Percentiles rank a stretch among this genome's conserved stretches.
Evolutionary conservation across 2,113 vertebrate species (phyloP).

Genomic region (Rattus rattus): DNA sequence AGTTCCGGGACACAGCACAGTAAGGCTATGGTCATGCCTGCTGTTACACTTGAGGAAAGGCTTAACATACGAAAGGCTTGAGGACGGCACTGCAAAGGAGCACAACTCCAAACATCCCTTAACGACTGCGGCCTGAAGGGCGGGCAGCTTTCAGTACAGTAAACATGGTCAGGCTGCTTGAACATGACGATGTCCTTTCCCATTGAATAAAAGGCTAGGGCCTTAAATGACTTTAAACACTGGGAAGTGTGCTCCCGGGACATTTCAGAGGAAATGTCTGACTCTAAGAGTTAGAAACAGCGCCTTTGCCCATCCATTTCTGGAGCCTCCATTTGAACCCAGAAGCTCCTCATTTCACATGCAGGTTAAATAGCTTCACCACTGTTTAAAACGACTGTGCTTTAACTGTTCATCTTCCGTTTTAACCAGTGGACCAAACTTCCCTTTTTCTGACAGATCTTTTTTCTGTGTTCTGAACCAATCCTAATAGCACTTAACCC

Average conservation of each 20-base stretch:
- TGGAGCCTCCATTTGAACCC: neutral
- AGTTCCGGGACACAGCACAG: neutral
- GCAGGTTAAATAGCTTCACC: neutral
- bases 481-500: neutral
- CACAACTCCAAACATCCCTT: neutral
- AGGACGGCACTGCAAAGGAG: neutral
- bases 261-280: neutral
- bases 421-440: neutral
- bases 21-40: neutral
- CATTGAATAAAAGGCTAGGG: conserved; percentile 9
- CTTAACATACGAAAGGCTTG: neutral
- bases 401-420: neutral
- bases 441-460: neutral
- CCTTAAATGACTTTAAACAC: conserved; percentile 4
- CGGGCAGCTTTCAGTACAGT: neutral
- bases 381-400: neutral
- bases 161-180: neutral
- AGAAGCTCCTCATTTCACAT: conserved; percentile 16
- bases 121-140: neutral
- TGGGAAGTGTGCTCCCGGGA: neutral
- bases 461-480: conserved; percentile 5
- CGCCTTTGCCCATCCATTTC: conserved; percentile 5
- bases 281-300: conserved; percentile 19
- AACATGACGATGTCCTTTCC: conserved; percentile 8
- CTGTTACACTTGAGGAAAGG: neutral